Evolutionary conservation across 1,140 invertebrate species (phyloP).

Genomic region (Drosophila punjabiensis): DNA sequence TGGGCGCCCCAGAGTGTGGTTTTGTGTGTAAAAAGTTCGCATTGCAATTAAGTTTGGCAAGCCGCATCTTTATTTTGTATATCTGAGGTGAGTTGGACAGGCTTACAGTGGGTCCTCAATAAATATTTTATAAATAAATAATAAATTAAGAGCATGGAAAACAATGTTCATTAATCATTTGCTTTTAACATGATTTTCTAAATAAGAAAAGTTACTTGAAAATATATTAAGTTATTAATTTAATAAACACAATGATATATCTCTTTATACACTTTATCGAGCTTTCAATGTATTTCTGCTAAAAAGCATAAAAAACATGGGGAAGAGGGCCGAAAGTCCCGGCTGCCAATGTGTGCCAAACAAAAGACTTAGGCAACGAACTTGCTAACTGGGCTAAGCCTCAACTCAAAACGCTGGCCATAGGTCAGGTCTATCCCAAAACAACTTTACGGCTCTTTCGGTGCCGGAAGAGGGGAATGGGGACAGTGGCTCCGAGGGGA

Average conservation of each 20-base stretch:
- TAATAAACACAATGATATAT: too few relatives aligned
- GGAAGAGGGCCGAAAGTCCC: background rate
- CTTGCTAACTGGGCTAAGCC: conserved; percentile 60
- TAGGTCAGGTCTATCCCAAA: conserved; percentile 48
- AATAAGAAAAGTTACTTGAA: background rate
- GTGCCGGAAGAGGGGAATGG: background rate
- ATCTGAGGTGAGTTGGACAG: conserved; percentile 16
- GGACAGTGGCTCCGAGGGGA: too few relatives aligned
- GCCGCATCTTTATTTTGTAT: conserved; percentile 20
- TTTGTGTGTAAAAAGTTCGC: conserved; percentile 34
- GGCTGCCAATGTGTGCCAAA: conserved; percentile 41
- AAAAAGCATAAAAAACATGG: conserved; percentile 3
- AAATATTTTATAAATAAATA: background rate
- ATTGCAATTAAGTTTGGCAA: conserved; percentile 47
- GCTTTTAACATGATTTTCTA: background rate
- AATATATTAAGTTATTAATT: too few relatives aligned
- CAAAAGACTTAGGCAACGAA: conserved; percentile 80
- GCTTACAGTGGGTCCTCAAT: background rate
- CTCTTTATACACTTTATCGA: background rate
- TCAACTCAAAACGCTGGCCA: conserved; percentile 34
- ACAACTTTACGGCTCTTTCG: background rate
- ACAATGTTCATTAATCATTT: background rate
- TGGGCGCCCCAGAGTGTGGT: conserved; percentile 22
- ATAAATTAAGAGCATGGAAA: background rate
- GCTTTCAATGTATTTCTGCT: background rate